phyloP scores from a whole-genome alignment of 2,888 invertebrate species.

The Drosophila imparisetae region DNA sequence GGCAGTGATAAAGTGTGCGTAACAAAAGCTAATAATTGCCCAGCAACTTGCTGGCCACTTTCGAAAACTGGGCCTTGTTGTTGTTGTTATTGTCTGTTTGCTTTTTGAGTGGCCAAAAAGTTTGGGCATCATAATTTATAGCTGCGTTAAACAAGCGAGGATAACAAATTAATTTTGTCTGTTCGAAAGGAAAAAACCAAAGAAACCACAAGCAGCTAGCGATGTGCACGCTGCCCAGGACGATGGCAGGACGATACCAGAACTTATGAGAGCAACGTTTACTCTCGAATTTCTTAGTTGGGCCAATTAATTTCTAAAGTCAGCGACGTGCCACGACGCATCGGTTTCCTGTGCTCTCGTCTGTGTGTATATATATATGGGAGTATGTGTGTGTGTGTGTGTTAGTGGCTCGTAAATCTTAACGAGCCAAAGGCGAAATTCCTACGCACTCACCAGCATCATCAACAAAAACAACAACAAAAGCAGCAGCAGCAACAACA shows the following conservation, averaged over 20 bases:
- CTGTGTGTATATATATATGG: constrained; percentile 16
- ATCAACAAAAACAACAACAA: constrained; percentile 18
- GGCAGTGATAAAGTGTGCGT: constrained; percentile 77
- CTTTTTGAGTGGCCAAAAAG: constrained; percentile 77
- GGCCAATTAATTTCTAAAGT: constrained; percentile 82
- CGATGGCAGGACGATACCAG: constrained; percentile 54
- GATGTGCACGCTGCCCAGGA: constrained; percentile 14
- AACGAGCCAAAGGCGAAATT: constrained; percentile 78
- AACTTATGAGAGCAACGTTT: constrained; percentile 77
- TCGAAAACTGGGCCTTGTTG: constrained; percentile 47
- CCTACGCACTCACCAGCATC: constrained; percentile 63
- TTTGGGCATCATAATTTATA: constrained; percentile 80
- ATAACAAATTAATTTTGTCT: constrained; percentile 82
- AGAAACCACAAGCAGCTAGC: constrained; percentile 43
- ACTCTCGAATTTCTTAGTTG: constrained; percentile 80
- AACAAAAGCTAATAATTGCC: constrained; percentile 79
- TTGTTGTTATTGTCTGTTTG: constrained; percentile 50
- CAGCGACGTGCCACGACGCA: constrained; percentile 65
- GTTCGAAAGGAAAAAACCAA: constrained; percentile 44
- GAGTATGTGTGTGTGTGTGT: constrained; percentile 40
- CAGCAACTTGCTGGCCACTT: constrained; percentile 69
- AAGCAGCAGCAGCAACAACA: constrained; percentile 5
- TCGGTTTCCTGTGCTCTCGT: constrained; percentile 11
- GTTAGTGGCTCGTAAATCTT: constrained; percentile 74
- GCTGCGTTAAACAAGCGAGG: constrained; percentile 80